A percentile compares a stretch with the other conserved stretches of the same genome.
Evolutionary conservation across 1,140 invertebrate genomes (phyloP).

Genomic region (Ctenoplectra terminalis): DNA sequence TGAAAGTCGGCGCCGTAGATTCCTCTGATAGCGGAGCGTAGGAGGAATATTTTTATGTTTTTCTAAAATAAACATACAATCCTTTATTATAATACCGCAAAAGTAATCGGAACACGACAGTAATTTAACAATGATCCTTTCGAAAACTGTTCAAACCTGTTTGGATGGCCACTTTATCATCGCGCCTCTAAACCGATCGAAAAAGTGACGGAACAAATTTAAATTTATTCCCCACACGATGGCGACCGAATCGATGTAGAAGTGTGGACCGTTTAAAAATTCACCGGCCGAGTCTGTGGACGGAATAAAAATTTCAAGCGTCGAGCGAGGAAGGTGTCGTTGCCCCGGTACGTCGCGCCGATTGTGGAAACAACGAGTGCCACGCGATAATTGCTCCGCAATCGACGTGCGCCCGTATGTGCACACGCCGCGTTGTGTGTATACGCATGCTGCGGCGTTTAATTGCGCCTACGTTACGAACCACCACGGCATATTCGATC

Average conservation of each 20-base stretch:
- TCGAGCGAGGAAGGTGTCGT: neutral
- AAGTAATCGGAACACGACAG: no score
- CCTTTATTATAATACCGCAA: no score
- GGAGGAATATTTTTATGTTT: no score
- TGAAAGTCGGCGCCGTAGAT: no score
- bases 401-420: conserved; percentile 44
- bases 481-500: conserved; percentile 17
- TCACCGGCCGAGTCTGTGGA: neutral
- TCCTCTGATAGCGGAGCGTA: no score
- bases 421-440: neutral
- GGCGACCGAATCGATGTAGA: neutral
- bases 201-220: neutral
- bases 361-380: conserved; percentile 50
- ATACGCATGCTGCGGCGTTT: conserved; percentile 20
- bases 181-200: neutral
- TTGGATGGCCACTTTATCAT: neutral
- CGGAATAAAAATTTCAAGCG: conserved; percentile 6
- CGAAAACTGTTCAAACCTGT: no score
- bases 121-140: no score
- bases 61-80: no score
- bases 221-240: conserved; percentile 12
- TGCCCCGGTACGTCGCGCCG: conserved; percentile 17
- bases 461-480: conserved; percentile 49
- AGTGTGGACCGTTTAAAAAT: conserved; percentile 18
- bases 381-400: conserved; percentile 52